Evolutionary conservation across 2,113 vertebrate species (phyloP).

Genomic region (Labrus mixtus): DNA sequence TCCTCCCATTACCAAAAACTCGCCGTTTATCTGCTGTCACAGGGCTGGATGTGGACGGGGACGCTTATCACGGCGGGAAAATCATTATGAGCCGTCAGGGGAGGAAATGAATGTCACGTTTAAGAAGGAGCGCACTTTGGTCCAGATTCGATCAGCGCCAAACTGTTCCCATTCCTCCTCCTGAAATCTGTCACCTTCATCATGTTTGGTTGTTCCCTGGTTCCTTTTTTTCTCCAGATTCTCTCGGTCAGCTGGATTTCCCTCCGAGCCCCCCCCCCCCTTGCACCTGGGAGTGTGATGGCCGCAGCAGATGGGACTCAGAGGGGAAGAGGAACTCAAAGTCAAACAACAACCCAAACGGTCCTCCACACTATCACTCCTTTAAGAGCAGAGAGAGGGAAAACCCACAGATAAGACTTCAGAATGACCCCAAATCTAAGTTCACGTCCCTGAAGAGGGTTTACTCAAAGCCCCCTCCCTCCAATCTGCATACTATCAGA

Average conservation of each 20-base stretch:
- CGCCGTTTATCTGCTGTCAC: constrained; percentile 66
- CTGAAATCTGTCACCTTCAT: constrained; percentile 41
- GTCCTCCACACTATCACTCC: constrained; percentile 60
- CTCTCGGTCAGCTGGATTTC: constrained; percentile 65
- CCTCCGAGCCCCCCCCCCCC: constrained; percentile 31
- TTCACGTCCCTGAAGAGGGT: constrained; percentile 23
- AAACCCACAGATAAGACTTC: constrained; percentile 63
- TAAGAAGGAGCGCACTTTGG: constrained; percentile 12
- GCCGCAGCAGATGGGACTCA: constrained; percentile 78
- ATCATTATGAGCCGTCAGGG: constrained; percentile 56
- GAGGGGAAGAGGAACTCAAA: constrained; percentile 67
- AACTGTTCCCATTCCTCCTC: background rate
- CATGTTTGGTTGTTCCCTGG: constrained; percentile 37
- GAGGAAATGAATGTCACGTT: constrained; percentile 61
- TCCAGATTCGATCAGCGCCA: constrained; percentile 25
- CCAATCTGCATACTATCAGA: constrained; percentile 57
- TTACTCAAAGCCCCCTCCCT: constrained; percentile 8
- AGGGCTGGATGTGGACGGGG: constrained; percentile 43
- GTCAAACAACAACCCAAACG: constrained; percentile 74
- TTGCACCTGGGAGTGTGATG: constrained; percentile 80
- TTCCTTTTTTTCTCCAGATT: constrained; percentile 34
- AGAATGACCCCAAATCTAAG: constrained; percentile 15
- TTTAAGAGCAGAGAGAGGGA: constrained; percentile 58
- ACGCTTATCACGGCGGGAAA: constrained; percentile 67
- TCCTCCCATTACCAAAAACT: constrained; percentile 74